phyloP scores from a whole-genome alignment of 2,113 vertebrate genomes.

The Myiozetetes cayanensis region DNA sequence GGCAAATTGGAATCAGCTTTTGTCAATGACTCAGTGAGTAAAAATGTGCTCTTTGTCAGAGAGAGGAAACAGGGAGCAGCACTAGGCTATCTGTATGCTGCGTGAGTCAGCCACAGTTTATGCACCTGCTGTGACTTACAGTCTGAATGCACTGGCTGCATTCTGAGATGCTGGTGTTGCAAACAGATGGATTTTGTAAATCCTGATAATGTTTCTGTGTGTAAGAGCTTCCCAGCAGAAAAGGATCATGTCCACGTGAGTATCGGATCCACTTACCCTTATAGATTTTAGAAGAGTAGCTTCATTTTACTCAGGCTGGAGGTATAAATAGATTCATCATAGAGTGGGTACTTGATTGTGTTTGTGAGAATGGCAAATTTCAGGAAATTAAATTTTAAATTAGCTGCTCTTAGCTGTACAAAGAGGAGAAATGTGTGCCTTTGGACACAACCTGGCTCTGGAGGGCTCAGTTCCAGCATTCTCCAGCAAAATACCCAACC shows the following conservation, averaged over 20 bases:
- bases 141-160: not conserved
- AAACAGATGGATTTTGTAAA: slow-evolving; percentile 61
- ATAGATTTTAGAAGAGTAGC: not conserved
- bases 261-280: slow-evolving; percentile 30
- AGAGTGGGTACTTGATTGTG: not conserved
- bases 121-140: slow-evolving; percentile 35
- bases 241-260: slow-evolving; percentile 35
- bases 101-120: not conserved
- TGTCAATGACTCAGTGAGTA: not conserved
- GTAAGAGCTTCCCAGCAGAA: slow-evolving; percentile 37
- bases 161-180: not conserved
- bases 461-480: not conserved
- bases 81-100: not conserved
- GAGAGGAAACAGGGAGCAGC: not conserved
- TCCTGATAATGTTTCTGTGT: slow-evolving; percentile 12
- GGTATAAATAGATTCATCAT: not conserved
- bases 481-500: not conserved
- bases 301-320: slow-evolving; percentile 19
- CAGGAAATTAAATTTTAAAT: slow-evolving; percentile 58
- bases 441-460: not conserved
- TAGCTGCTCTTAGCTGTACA: not conserved
- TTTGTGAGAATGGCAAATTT: not conserved
- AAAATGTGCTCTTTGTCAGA: not conserved
- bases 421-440: not conserved
- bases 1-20: not conserved